phyloP scores from a whole-genome alignment of 2,888 invertebrate species.

The Drosophila rubida region DNA sequence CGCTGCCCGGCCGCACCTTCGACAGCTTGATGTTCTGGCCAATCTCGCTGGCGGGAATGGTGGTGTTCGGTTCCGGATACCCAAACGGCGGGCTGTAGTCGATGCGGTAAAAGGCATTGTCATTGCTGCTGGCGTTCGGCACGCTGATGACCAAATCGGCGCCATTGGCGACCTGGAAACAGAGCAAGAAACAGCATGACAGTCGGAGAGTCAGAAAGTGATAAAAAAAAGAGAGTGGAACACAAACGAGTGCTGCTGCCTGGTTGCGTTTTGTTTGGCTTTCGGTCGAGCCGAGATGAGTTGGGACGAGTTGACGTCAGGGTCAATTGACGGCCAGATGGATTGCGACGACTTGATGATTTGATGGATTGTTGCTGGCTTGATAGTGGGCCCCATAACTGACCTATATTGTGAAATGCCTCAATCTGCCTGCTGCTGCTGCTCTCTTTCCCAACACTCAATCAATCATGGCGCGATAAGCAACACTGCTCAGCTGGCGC shows the following conservation, averaged over 20 bases:
- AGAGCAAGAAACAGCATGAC: slow-evolving; percentile 18
- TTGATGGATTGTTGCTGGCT: slow-evolving; percentile 4
- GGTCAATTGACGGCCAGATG: slow-evolving; percentile 15
- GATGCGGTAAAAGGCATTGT: slow-evolving; percentile 91
- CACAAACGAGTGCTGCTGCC: neutral
- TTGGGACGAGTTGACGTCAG: slow-evolving; percentile 13
- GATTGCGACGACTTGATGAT: slow-evolving; percentile 2
- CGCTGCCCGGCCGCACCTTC: slow-evolving; percentile 94
- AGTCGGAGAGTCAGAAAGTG: slow-evolving; percentile 5
- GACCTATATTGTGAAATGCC: slow-evolving; percentile 53
- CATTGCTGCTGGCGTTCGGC: slow-evolving; percentile 92
- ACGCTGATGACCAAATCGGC: slow-evolving; percentile 96
- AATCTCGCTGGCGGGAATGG: slow-evolving; percentile 92
- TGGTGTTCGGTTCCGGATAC: slow-evolving; percentile 93
- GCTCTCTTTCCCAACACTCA: slow-evolving; percentile 33
- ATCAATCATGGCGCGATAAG: slow-evolving; percentile 53
- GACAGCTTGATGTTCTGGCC: slow-evolving; percentile 94
- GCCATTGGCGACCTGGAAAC: slow-evolving; percentile 85
- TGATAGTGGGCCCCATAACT: slow-evolving; percentile 27
- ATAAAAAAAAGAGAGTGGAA: neutral
- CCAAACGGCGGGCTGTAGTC: slow-evolving; percentile 95
- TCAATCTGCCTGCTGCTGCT: slow-evolving; percentile 29
- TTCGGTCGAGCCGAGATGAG: slow-evolving; percentile 1
- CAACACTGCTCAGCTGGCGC: too few species aligned
- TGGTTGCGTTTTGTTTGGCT: neutral